Conservation (phyloP, 2,113 vertebrate genomes). For the Erythrocebus patas region DNA sequence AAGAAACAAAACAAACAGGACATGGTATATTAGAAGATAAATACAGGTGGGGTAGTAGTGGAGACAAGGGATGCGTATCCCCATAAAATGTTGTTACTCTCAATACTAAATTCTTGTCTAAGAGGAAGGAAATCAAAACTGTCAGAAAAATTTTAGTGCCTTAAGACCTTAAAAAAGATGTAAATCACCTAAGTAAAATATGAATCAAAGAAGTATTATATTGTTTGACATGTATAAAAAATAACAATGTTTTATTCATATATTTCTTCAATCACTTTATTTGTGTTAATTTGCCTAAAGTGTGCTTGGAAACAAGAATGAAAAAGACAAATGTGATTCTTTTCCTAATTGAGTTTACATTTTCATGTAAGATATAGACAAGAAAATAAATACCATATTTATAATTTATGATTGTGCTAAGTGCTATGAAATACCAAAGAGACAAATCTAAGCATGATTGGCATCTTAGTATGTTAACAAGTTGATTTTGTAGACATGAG, state of each 20-base stretch:
- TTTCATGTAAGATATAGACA: not conserved
- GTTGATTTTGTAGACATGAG: not conserved
- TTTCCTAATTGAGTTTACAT: not conserved
- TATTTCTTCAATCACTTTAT: not conserved
- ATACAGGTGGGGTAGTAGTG: fast-evolving
- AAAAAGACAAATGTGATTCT: not conserved
- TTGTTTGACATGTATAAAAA: not conserved
- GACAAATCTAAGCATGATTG: not conserved
- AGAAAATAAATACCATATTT: not conserved
- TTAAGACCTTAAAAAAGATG: not conserved
- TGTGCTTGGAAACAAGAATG: not conserved
- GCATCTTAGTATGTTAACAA: not conserved
- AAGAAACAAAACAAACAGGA: not conserved
- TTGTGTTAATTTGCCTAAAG: not conserved
- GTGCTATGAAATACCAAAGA: not conserved
- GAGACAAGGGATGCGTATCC: not conserved
- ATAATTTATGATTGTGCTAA: not conserved
- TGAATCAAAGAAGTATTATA: not conserved
- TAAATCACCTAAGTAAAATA: not conserved
- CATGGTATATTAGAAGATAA: not conserved
- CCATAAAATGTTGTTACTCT: fast-evolving
- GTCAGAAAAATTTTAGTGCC: not conserved
- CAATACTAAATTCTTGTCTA: not conserved
- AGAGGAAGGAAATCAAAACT: not conserved
- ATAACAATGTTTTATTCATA: not conserved